Evolutionary conservation across 2,113 vertebrate genomes (phyloP).

Genomic region (Pluvianellus socialis): DNA sequence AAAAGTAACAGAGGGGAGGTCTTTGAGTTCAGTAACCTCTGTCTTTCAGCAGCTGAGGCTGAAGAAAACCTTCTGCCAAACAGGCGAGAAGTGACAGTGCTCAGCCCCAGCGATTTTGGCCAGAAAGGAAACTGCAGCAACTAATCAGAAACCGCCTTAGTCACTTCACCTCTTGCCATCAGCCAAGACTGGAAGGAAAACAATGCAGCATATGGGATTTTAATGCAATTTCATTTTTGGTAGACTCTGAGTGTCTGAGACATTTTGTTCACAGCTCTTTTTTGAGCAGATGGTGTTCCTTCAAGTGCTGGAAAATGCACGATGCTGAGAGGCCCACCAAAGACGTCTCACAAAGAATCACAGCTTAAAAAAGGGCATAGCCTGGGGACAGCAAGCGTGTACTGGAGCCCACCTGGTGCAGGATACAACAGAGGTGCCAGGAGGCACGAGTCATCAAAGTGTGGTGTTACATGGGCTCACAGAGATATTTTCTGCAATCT

Average conservation of each 20-base stretch:
- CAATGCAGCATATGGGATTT: conserved; percentile 25
- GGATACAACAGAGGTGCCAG: not conserved
- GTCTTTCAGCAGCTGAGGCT: not conserved
- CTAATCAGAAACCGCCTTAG: not conserved
- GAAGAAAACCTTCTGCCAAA: not conserved
- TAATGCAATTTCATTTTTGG: not conserved
- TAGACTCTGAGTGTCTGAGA: conserved; percentile 16
- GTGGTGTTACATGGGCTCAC: accelerated
- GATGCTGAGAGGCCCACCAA: not conserved
- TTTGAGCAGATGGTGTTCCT: conserved; percentile 34
- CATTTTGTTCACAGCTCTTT: conserved; percentile 39
- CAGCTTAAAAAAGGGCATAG: not conserved
- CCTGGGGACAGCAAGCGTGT: not conserved
- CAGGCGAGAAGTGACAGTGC: not conserved
- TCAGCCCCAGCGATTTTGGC: not conserved
- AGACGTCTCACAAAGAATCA: not conserved
- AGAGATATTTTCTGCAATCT: not conserved
- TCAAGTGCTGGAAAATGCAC: not conserved
- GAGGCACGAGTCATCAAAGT: not conserved
- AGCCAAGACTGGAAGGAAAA: conserved; percentile 24
- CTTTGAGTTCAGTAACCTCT: not conserved
- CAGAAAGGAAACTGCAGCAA: not conserved
- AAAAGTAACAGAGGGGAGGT: not conserved
- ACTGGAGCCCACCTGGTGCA: not conserved
- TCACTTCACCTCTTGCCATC: not conserved